Evolutionary conservation across 2,113 vertebrate species (phyloP), one percentile per base, ranked within the genome.

Genomic region (Sylvia atricapilla): DNA sequence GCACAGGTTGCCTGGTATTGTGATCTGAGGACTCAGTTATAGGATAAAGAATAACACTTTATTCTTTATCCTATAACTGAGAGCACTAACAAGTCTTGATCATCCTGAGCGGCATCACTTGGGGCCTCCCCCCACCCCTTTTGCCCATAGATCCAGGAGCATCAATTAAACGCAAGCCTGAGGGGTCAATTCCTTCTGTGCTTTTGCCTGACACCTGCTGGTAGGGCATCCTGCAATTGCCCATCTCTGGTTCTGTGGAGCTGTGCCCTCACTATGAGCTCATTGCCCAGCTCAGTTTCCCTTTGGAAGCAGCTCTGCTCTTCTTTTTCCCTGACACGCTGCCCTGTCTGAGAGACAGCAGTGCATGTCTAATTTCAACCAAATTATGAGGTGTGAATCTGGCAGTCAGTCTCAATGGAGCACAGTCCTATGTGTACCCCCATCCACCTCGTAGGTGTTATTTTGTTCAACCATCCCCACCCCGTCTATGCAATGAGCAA

Each of bases 151-250:
- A 59, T 58, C 28, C 18, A 58, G 27, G 10, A 85, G 7, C 39
- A 88, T 21, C 8, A 55, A 67, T 77, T 90, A 77, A 86, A 37
- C 31, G 16, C 35, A 53, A 53, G 14, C 7, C 10, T 44, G 25
- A 18, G 3, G 3, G 0, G 3, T 4, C 15, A 0, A 9, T 4
- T 8, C 3, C 2, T 5, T 62, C 35, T 9, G 47, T 62, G 24
- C 8, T 16, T 64, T 55, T 79, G 27, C 35, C 19, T 52, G 44
- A 15, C 0, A 22, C 1, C 15, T 33, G 49, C 67, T 64, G 53
- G 19, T 41, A 13, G 22, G 11, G 67, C 9, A 15, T 25, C 13
- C 64, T 86, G 50, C 22, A n/a, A 4, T 7, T 4, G 4, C 31
- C 46, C 22, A 15, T 15, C 11, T 23, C 56, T 59, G 56, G 17